Evolutionary conservation across 2,797 vertebrate genomes (phyloP).

Genomic region (Hydrocynus forskahlii): DNA sequence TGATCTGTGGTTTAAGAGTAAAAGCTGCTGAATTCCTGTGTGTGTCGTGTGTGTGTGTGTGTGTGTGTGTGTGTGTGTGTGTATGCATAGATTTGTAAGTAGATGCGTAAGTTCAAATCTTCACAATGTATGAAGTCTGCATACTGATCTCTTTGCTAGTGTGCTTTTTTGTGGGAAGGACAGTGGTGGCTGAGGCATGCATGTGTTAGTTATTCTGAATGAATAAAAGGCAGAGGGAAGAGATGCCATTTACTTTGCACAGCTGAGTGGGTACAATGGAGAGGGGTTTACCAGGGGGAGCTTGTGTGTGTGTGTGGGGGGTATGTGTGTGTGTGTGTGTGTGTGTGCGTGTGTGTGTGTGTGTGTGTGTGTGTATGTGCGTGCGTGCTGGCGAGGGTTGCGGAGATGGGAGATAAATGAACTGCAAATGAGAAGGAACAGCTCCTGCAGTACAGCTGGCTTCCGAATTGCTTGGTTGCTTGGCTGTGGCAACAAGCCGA

Average conservation of each 20-base stretch:
- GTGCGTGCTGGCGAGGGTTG: conserved; percentile 50
- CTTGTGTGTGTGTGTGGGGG: too few relatives aligned
- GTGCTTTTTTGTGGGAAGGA: conserved; percentile 45
- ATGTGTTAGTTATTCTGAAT: conserved; percentile 57
- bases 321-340: too few relatives aligned
- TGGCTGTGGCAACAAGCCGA: conserved; percentile 69
- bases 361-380: conserved; percentile 29
- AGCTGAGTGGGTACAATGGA: conserved; percentile 74
- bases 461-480: conserved; percentile 68
- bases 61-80: background rate
- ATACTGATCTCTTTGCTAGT: conserved; percentile 52
- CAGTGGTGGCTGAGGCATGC: conserved; percentile 32
- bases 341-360: conserved; percentile 47
- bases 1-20: conserved; percentile 49
- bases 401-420: conserved; percentile 72
- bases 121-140: conserved; percentile 48
- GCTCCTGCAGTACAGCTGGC: conserved; percentile 77
- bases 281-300: conserved; percentile 61
- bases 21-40: conserved; percentile 46
- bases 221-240: conserved; percentile 63
- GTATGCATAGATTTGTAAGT: background rate
- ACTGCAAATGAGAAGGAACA: conserved; percentile 78
- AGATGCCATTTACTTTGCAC: conserved; percentile 74
- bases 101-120: conserved; percentile 14
- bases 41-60: too few relatives aligned